phyloP scores from a whole-genome alignment of 2,888 invertebrate genomes.

The Blomia tropicalis region DNA sequence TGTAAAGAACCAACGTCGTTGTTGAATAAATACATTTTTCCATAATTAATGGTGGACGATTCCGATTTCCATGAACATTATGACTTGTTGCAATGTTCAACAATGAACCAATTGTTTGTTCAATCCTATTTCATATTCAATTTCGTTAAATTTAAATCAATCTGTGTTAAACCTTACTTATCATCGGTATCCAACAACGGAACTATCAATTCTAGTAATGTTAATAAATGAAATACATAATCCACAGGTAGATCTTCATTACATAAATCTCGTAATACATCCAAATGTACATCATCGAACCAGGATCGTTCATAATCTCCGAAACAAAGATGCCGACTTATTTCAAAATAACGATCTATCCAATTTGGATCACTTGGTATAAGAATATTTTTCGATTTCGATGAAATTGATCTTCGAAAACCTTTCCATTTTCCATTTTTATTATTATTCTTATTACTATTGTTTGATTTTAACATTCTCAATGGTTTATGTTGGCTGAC shows the following conservation, averaged over 20 bases:
- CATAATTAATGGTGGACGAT: neutral
- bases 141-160: neutral
- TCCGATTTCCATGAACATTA: neutral
- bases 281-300: conserved; percentile 17
- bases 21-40: conserved; percentile 21
- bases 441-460: too few species aligned
- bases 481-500: too few species aligned
- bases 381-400: neutral
- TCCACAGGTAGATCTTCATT: conserved; percentile 17
- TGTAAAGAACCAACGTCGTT: conserved; percentile 17
- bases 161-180: conserved; percentile 4
- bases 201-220: conserved; percentile 22
- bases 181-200: conserved; percentile 17
- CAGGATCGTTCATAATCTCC: neutral
- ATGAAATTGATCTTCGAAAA: too few species aligned
- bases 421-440: too few species aligned
- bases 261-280: conserved; percentile 24
- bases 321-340: neutral
- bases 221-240: conserved; percentile 21
- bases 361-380: neutral
- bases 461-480: too few species aligned
- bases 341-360: neutral
- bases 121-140: conserved; percentile 15
- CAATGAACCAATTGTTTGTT: conserved; percentile 25
- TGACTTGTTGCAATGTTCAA: conserved; percentile 18